phyloP scores from a whole-genome alignment of 2,888 invertebrate species.

The Protonemura montana region DNA sequence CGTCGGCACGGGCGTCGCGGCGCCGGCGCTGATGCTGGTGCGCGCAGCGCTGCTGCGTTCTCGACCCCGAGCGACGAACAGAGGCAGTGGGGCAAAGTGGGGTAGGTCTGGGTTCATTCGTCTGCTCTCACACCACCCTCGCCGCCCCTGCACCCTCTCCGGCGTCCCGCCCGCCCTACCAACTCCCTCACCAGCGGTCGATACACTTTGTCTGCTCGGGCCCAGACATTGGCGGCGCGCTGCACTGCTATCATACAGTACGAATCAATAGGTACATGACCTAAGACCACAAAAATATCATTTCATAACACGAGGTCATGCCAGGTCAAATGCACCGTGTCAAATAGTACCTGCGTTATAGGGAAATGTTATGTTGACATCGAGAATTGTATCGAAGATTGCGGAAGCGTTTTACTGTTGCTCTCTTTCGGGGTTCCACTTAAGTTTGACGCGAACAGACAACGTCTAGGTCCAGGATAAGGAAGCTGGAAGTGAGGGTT shows the following conservation, averaged over 20 bases:
- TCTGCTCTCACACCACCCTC: conserved; percentile 50
- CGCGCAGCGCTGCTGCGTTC: conserved; percentile 37
- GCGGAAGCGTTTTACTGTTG: background rate
- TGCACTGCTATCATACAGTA: conserved; percentile 49
- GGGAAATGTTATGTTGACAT: conserved; percentile 23
- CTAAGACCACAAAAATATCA: conserved; percentile 49
- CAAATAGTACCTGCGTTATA: conserved; percentile 41
- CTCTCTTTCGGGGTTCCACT: background rate
- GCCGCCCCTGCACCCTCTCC: conserved; percentile 50
- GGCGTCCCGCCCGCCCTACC: conserved; percentile 51
- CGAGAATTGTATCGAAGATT: background rate
- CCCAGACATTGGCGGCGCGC: conserved; percentile 52
- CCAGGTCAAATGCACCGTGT: conserved; percentile 44
- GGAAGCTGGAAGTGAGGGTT: conserved; percentile 34
- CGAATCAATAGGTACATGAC: conserved; percentile 42
- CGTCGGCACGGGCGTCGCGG: background rate
- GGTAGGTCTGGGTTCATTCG: conserved; percentile 48
- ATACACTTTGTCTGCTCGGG: conserved; percentile 54
- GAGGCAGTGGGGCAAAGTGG: conserved; percentile 50
- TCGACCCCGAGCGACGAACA: conserved; percentile 41
- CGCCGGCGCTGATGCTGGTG: conserved; percentile 28
- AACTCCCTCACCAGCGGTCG: conserved; percentile 52
- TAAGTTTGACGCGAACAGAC: conserved; percentile 23
- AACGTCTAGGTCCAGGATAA: conserved; percentile 26
- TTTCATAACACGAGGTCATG: conserved; percentile 53